phyloP scores from a whole-genome alignment of 2,797 vertebrate species.

The Cirrhinus mrigala region DNA sequence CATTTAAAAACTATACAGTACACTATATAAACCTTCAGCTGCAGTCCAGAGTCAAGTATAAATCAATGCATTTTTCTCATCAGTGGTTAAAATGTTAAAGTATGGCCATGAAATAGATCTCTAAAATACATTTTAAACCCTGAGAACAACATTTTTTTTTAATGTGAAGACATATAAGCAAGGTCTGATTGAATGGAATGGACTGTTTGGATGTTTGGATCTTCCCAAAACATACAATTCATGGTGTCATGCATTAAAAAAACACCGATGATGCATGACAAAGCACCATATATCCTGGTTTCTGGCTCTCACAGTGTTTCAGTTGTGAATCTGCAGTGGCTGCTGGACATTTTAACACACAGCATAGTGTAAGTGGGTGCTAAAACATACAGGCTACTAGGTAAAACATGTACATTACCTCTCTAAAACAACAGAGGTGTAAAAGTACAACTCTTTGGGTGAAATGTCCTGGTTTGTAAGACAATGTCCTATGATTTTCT shows the following conservation, averaged over 20 bases:
- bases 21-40: conserved; percentile 26
- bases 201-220: background rate
- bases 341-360: background rate
- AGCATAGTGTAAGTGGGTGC: conserved; percentile 9
- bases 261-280: background rate
- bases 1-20: conserved; percentile 50
- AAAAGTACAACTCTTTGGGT: conserved; percentile 30
- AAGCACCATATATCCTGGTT: background rate
- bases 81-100: conserved; percentile 21
- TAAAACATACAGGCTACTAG: conserved; percentile 12
- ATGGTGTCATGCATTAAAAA: background rate
- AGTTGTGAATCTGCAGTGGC: background rate
- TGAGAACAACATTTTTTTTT: conserved; percentile 21
- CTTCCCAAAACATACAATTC: background rate
- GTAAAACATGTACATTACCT: background rate
- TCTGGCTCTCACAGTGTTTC: background rate
- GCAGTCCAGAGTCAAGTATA: conserved; percentile 6
- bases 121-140: conserved; percentile 20
- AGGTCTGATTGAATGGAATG: conserved; percentile 23
- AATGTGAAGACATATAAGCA: background rate
- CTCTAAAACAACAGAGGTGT: conserved; percentile 18
- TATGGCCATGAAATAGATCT: conserved; percentile 16
- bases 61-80: background rate
- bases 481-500: conserved; percentile 16
- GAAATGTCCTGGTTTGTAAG: background rate